phyloP scores from a whole-genome alignment of 2,888 invertebrate genomes.

The Hyposoter dolosus region DNA sequence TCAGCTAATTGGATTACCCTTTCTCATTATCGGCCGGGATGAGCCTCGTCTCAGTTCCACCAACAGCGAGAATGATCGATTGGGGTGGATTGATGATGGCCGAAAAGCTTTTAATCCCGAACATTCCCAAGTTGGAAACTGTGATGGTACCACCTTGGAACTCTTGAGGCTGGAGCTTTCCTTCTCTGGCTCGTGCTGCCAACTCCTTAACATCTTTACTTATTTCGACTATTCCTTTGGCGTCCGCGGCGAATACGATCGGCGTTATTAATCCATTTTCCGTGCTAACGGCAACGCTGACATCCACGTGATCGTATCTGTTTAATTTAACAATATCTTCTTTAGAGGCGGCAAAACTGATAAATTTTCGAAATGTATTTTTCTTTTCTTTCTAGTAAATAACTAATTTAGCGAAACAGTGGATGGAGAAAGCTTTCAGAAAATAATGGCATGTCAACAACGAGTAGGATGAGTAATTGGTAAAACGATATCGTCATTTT shows the following conservation, averaged over 20 bases:
- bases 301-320: conserved; percentile 96
- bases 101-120: conserved; percentile 93
- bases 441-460: too few species aligned
- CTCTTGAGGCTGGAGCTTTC: conserved; percentile 96
- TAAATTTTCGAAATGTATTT: too few species aligned
- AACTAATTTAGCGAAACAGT: too few species aligned
- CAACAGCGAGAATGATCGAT: conserved; percentile 96
- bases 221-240: conserved; percentile 94
- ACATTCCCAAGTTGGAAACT: conserved; percentile 98
- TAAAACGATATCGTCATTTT: neutral
- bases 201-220: conserved; percentile 92
- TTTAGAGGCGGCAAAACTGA: too few species aligned
- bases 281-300: conserved; percentile 98
- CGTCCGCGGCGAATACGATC: conserved; percentile 96
- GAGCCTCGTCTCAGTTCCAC: conserved; percentile 91
- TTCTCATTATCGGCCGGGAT: conserved; percentile 90
- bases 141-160: conserved; percentile 98
- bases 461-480: too few species aligned
- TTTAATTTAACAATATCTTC: neutral
- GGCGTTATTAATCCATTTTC: conserved; percentile 98
- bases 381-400: too few species aligned
- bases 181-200: conserved; percentile 94
- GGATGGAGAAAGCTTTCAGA: too few species aligned
- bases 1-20: conserved; percentile 87
- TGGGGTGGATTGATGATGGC: conserved; percentile 99